Percentiles rank a stretch among this genome's conserved stretches.
Evolutionary conservation across 2,113 vertebrate species (phyloP).

Genomic region (Pan troglodytes): DNA sequence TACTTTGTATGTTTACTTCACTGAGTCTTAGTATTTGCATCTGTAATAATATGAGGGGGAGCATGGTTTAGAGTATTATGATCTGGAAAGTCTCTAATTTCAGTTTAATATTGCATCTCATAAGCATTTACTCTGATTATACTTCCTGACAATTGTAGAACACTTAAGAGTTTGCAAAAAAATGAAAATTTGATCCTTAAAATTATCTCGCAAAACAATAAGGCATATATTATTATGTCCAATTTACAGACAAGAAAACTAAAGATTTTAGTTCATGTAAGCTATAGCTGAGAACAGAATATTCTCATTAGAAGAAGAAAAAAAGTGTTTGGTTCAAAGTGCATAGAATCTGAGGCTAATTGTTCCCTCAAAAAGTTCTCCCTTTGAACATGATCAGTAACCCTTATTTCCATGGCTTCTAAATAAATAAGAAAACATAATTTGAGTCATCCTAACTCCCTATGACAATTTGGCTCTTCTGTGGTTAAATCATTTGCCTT

Average conservation of each 20-base stretch:
- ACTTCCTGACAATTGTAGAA: not conserved
- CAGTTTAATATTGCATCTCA: not conserved
- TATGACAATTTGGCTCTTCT: not conserved
- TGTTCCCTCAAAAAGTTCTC: not conserved
- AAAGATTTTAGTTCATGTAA: not conserved
- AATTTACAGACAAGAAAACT: not conserved
- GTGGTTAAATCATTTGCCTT: not conserved
- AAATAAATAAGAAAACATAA: not conserved
- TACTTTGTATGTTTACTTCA: not conserved
- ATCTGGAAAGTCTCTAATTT: not conserved
- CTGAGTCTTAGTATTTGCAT: not conserved
- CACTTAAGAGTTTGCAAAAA: not conserved
- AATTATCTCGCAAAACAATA: not conserved
- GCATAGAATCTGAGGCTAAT: not conserved
- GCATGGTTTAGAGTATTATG: not conserved
- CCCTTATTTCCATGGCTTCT: not conserved
- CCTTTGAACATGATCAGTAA: not conserved
- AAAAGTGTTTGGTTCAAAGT: not conserved
- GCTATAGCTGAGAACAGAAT: not conserved
- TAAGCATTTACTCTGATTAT: not conserved
- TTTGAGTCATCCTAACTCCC: not conserved
- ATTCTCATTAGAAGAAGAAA: not conserved
- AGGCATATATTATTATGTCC: not conserved
- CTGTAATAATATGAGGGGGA: not conserved
- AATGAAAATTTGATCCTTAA: not conserved